Base-by-base conservation (phyloP, 2,113 vertebrate species). In the Albula glossodonta region DNA sequence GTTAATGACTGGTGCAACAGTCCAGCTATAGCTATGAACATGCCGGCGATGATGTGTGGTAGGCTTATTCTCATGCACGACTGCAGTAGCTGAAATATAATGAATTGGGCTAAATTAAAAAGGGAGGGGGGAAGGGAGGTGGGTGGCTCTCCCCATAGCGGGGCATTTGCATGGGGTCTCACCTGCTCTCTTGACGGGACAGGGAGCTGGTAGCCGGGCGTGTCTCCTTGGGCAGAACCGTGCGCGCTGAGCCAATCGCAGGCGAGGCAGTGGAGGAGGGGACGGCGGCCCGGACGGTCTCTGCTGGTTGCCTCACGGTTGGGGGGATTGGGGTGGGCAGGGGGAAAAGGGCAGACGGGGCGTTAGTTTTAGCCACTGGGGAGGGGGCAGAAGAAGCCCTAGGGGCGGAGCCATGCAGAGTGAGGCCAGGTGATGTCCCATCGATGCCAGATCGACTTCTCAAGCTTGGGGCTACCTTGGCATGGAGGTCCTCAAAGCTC, bases 161-260 rank as follows among this genome's bases (percentile, higher is more conserved):
- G 70, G 70, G 70, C 70, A 31, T 74, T 74, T 74, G n/a, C 70
- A 74, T 74, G 70, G 31, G 70, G 89, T 93, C 98, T 99, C 97
- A 99, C 98, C 98, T 99, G 97, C 86, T 94, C 48, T 60, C 91
- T 91, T 91, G 96, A 93, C 89, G 93, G 82, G 78, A 84, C 57
- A 89, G 84, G 83, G 90, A 86, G 87, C 94, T 91, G 94, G 95
- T 95, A 93, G 94, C 95, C 90, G 93, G 95, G 91, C 89, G 94
- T 93, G 94, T 95, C 93, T 97, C 96, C 95, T 92, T 90, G 92
- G 96, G 94, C 94, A 96, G 92, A 95, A 94, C 94, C 91, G 89
- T 91, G 91, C 94, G 94, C 82, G 92, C 93, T 88, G 95, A 91
- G 89, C 92, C 92, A 87, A 90, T 94, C 86, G 92, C 19, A 85